Conservation (phyloP, 2,113 vertebrate genomes). For the Heterotilapia buettikoferi region DNA sequence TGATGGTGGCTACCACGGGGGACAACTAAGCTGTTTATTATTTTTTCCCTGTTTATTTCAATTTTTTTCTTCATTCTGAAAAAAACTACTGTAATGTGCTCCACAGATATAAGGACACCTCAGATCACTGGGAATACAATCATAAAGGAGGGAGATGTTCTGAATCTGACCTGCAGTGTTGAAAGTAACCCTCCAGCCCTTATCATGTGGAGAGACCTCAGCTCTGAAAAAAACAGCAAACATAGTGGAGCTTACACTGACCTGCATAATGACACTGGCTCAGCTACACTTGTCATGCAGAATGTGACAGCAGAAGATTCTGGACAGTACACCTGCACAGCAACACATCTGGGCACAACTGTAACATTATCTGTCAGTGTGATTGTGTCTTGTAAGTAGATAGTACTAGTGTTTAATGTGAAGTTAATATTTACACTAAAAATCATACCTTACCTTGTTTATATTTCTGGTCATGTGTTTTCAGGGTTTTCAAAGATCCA, state of each 20-base stretch:
- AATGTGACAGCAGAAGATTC: background rate
- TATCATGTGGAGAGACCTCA: background rate
- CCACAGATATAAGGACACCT: background rate
- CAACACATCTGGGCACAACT: background rate
- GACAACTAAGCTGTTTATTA: background rate
- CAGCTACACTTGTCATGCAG: background rate
- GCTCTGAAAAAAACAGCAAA: background rate
- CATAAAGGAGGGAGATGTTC: background rate
- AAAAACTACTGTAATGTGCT: background rate
- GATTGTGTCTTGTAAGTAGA: background rate
- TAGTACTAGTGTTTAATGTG: background rate
- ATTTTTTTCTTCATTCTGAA: background rate
- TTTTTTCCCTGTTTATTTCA: background rate
- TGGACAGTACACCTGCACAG: background rate
- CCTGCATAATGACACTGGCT: background rate
- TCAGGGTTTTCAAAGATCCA: background rate
- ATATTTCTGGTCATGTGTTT: background rate
- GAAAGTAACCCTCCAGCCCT: accelerated
- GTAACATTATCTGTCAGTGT: background rate
- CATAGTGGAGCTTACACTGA: accelerated
- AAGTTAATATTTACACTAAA: background rate
- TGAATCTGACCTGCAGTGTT: background rate
- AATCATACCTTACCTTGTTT: background rate
- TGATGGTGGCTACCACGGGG: background rate
- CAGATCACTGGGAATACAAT: background rate